A percentile compares a stretch with the other conserved stretches of the same genome.
phyloP scores from a whole-genome alignment of 2,888 invertebrate genomes.

The Scaptomyza flava region DNA sequence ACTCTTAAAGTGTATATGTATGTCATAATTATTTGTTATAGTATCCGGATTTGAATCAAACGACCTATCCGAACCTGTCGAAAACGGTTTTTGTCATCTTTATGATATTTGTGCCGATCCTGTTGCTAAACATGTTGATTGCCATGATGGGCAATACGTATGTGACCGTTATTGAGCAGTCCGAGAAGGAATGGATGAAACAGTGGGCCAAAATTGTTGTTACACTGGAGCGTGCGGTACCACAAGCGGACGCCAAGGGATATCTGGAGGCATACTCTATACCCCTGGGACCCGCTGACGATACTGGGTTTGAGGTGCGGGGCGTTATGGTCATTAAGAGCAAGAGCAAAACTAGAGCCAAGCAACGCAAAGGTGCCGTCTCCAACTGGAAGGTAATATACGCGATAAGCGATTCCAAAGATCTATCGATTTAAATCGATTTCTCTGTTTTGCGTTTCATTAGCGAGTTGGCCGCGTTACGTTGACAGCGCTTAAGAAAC shows the following conservation, averaged over 20 bases:
- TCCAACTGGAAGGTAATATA: conserved; percentile 96
- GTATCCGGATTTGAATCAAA: conserved; percentile 96
- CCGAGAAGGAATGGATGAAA: conserved; percentile 99
- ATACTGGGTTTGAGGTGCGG: conserved; percentile 93
- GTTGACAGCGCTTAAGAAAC: conserved; percentile 91
- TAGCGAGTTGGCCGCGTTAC: conserved; percentile 94
- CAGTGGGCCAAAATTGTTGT: conserved; percentile 99
- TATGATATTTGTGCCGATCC: conserved; percentile 98
- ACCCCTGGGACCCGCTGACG: conserved; percentile 93
- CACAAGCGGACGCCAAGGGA: conserved; percentile 94
- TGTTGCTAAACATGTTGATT: conserved; percentile 97
- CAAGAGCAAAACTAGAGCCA: conserved; percentile 97
- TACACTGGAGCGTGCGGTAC: conserved; percentile 96
- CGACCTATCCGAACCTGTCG: conserved; percentile 95
- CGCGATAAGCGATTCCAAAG: too few species aligned
- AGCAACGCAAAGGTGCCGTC: conserved; percentile 97
- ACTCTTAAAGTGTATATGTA: background rate
- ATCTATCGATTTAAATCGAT: background rate
- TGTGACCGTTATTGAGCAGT: conserved; percentile 98
- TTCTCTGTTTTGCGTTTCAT: background rate
- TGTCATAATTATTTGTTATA: conserved; percentile 82
- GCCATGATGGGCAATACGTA: conserved; percentile 99
- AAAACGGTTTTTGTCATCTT: conserved; percentile 98
- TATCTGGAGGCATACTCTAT: conserved; percentile 98
- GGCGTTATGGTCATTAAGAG: conserved; percentile 99